phyloP scores from a whole-genome alignment of 2,888 invertebrate genomes.

The Tiliacea aurago region DNA sequence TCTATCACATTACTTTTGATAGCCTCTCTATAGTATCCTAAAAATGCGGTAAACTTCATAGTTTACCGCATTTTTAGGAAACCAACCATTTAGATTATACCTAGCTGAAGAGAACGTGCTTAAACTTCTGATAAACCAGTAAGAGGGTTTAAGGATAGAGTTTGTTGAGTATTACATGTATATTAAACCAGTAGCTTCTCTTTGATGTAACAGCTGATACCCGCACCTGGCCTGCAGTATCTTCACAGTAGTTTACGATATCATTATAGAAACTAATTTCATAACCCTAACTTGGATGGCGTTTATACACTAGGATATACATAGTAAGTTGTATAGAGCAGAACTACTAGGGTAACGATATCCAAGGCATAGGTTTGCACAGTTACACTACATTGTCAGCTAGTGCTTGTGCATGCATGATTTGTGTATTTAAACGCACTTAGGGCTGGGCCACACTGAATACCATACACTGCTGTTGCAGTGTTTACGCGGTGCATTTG shows the following conservation, averaged over 20 bases:
- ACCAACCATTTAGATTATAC: not conserved
- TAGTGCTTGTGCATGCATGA: slow-evolving; percentile 25
- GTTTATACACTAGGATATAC: not conserved
- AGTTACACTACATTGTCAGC: slow-evolving; percentile 12
- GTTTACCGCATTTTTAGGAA: not conserved
- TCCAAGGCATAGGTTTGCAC: slow-evolving; percentile 12
- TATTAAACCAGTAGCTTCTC: slow-evolving; percentile 51
- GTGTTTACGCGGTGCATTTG: no score
- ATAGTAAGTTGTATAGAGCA: not conserved
- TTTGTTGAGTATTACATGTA: slow-evolving; percentile 14
- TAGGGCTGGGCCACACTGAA: not conserved
- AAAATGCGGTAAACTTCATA: no score
- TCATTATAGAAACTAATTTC: slow-evolving; percentile 59
- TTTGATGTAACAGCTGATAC: slow-evolving; percentile 45
- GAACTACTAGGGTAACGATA: not conserved
- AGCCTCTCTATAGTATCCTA: no score
- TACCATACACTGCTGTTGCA: not conserved
- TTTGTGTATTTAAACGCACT: slow-evolving; percentile 21
- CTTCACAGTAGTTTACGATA: slow-evolving; percentile 49
- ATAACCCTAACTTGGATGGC: slow-evolving; percentile 33
- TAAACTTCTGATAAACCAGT: slow-evolving; percentile 1
- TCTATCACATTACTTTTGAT: no score
- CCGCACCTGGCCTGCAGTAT: slow-evolving; percentile 49
- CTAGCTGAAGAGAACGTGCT: not conserved
- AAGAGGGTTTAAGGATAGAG: not conserved